A percentile compares a stretch with the other conserved stretches of the same genome.
Conservation (phyloP, 2,113 vertebrate genomes). For the Caracal caracal region DNA sequence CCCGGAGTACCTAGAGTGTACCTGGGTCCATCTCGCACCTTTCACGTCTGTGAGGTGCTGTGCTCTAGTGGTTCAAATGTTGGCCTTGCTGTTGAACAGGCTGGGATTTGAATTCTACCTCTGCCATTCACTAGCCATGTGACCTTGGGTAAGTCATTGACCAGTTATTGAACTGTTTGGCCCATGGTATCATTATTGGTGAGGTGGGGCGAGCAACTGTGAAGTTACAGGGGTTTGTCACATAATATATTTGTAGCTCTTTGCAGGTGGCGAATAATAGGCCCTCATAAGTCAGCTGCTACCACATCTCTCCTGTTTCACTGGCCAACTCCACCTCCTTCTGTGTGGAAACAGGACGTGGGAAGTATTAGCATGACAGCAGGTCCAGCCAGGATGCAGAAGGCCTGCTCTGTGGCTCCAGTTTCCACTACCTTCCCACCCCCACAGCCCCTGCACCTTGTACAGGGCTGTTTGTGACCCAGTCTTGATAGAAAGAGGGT, state of each 20-base stretch:
- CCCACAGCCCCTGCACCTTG: neutral
- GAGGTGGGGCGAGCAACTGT: neutral
- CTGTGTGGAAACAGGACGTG: neutral
- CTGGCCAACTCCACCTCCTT: neutral
- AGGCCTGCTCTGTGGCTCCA: neutral
- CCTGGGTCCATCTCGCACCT: neutral
- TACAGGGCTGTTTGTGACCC: neutral
- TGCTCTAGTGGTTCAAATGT: neutral
- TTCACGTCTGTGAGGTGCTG: neutral
- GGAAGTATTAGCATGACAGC: neutral
- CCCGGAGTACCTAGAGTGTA: neutral
- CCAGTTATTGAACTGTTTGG: neutral
- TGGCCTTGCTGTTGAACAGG: neutral
- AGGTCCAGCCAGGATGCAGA: neutral
- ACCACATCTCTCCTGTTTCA: neutral
- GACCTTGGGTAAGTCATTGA: neutral
- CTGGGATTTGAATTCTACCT: neutral
- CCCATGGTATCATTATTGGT: neutral
- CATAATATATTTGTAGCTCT: neutral
- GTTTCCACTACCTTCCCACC: neutral
- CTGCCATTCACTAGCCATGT: too few species aligned
- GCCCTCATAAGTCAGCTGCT: neutral
- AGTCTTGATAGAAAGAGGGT: neutral
- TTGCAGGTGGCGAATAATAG: neutral
- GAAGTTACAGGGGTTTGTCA: neutral